Evolutionary conservation across 2,113 vertebrate species (phyloP).

Genomic region (Diadophis punctatus): DNA sequence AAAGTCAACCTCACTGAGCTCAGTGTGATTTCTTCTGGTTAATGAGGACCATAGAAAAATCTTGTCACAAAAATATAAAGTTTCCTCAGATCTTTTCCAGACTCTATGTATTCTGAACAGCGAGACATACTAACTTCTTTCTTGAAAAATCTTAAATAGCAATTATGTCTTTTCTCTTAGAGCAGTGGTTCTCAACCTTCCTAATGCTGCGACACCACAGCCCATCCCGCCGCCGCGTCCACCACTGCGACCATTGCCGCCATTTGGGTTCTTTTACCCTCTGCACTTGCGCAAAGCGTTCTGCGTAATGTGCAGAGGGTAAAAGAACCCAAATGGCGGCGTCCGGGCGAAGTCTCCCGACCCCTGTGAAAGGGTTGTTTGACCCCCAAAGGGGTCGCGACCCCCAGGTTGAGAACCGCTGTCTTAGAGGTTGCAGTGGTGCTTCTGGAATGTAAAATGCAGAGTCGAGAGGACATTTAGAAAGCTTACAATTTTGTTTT

Average conservation of each 20-base stretch:
- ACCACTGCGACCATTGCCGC: no score
- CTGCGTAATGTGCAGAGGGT: no score
- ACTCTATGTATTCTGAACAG: neutral
- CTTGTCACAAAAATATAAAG: neutral
- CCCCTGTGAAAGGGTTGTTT: no score
- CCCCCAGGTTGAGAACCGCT: no score
- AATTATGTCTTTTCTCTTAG: neutral
- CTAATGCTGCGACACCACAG: no score
- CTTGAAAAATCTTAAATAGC: neutral
- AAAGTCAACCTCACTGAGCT: neutral
- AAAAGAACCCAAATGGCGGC: no score
- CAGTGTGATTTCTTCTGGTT: neutral
- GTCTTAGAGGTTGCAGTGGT: neutral
- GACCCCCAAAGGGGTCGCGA: no score
- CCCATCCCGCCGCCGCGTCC: no score
- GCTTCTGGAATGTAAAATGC: neutral
- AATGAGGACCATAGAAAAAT: neutral
- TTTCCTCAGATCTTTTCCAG: neutral
- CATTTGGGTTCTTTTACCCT: no score
- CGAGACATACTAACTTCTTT: neutral
- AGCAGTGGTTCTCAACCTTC: no score
- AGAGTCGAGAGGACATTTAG: neutral
- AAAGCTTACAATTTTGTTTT: neutral
- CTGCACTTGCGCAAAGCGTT: no score
- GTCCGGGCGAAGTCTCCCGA: no score